Conservation (phyloP, 2,888 invertebrate genomes). For the Phortica okadai region DNA sequence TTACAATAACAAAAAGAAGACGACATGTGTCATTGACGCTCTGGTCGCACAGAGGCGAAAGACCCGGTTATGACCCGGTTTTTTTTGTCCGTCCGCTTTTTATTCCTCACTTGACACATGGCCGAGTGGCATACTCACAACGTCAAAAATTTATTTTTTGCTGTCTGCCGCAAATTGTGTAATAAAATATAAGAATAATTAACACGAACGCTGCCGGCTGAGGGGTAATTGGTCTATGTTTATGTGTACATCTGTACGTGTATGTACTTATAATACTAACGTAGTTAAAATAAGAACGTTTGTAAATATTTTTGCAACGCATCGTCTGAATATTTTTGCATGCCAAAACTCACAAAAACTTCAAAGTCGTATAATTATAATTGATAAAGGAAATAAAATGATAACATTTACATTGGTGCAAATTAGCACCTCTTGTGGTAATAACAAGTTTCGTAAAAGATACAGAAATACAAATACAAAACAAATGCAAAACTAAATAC, state of each 20-base stretch:
- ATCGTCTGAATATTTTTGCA: background rate
- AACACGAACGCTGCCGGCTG: slow-evolving; percentile 19
- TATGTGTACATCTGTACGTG: background rate
- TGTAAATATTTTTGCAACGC: slow-evolving; percentile 11
- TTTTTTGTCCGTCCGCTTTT: slow-evolving; percentile 16
- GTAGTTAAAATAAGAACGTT: slow-evolving; percentile 23
- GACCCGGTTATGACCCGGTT: slow-evolving; percentile 58
- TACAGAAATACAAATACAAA: background rate
- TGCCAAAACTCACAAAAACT: background rate
- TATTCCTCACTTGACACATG: background rate
- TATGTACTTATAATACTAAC: background rate
- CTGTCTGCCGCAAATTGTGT: slow-evolving; percentile 44
- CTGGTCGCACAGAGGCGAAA: slow-evolving; percentile 40
- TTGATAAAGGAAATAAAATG: slow-evolving; percentile 44
- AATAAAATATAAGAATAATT: slow-evolving; percentile 57
- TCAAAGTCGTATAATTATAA: slow-evolving; percentile 29
- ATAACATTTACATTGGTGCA: slow-evolving; percentile 34
- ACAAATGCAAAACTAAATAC: background rate
- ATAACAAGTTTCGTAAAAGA: slow-evolving; percentile 7
- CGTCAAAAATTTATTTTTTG: slow-evolving; percentile 40
- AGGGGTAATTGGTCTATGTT: too few species aligned
- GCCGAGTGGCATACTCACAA: background rate
- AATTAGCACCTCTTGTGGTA: slow-evolving; percentile 44
- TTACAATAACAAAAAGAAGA: background rate
- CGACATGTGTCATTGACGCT: slow-evolving; percentile 62